These are phyloP conservation scores for Tortricodes alternella DNA, from an alignment of 2,888 invertebrate species.

Conservation along the genomic window DNA sequence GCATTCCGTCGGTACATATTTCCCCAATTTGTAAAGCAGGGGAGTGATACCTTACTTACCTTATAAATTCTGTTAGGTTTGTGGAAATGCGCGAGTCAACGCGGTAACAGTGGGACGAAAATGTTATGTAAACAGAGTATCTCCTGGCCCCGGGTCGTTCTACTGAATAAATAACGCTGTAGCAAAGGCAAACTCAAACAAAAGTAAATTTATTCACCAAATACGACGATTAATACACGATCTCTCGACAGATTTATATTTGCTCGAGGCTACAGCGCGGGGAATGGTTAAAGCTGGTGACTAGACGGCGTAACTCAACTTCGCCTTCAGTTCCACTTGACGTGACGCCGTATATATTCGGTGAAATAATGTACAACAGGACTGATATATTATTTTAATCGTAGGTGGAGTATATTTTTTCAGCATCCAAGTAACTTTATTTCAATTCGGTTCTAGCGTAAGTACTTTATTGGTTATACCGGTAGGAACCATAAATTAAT, in stretches of 20 bases:
- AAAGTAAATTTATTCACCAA: conserved; percentile 81
- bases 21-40: conserved; percentile 20
- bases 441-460: too few relatives aligned
- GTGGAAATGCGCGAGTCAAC: conserved; percentile 63
- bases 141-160: conserved; percentile 67
- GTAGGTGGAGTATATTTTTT: too few relatives aligned
- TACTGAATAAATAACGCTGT: conserved; percentile 76
- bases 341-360: neutral
- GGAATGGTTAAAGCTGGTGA: conserved; percentile 22
- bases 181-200: conserved; percentile 78
- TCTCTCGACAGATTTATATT: conserved; percentile 73
- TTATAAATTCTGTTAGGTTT: conserved; percentile 65
- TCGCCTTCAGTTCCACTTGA: neutral
- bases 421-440: too few relatives aligned
- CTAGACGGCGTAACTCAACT: neutral
- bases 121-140: conserved; percentile 77
- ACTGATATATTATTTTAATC: too few relatives aligned
- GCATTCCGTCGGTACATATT: conserved; percentile 20
- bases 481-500: too few relatives aligned
- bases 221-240: conserved; percentile 79
- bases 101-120: conserved; percentile 44
- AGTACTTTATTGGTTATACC: too few relatives aligned
- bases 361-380: too few relatives aligned
- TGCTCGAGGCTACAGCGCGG: conserved; percentile 37
- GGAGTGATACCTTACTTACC: conserved; percentile 39